Evolutionary conservation across 2,888 invertebrate genomes (phyloP).

Genomic region (Mesorhabditis spiculigera): DNA sequence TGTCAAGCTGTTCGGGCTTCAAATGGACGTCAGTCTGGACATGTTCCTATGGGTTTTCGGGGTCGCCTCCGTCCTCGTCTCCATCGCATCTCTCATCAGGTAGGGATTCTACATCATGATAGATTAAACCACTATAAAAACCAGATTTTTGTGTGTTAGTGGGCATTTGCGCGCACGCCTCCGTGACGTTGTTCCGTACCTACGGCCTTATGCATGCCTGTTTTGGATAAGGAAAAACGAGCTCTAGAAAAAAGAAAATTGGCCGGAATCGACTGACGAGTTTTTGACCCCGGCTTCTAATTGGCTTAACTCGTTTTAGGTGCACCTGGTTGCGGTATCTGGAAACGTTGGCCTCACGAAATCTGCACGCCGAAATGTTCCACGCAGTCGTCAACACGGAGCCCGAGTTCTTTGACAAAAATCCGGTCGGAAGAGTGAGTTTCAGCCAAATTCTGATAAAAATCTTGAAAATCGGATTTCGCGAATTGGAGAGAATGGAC

Average conservation of each 20-base stretch:
- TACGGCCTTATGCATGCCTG: too few relatives aligned
- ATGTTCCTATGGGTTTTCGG: conserved; percentile 23
- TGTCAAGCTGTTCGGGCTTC: background rate
- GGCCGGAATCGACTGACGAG: too few relatives aligned
- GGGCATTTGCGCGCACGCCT: too few relatives aligned
- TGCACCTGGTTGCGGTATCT: conserved; percentile 66
- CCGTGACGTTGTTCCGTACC: too few relatives aligned
- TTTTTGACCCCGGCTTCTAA: too few relatives aligned
- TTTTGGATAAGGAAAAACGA: too few relatives aligned
- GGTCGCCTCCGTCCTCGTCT: conserved; percentile 18
- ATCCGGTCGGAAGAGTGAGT: conserved; percentile 72
- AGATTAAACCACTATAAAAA: too few relatives aligned
- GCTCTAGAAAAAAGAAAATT: too few relatives aligned
- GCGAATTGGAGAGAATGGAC: background rate
- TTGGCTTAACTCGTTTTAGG: conserved; percentile 11
- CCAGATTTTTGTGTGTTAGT: background rate
- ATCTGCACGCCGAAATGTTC: conserved; percentile 81
- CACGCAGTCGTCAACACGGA: conserved; percentile 75
- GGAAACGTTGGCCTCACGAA: conserved; percentile 76
- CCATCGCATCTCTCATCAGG: conserved; percentile 23
- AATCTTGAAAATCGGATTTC: too few relatives aligned
- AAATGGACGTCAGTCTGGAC: conserved; percentile 14
- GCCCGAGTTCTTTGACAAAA: conserved; percentile 82
- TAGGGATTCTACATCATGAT: conserved; percentile 8
- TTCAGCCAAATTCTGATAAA: background rate